Base-by-base conservation (phyloP, 2,113 vertebrate species). In the Menidia beryllina region DNA sequence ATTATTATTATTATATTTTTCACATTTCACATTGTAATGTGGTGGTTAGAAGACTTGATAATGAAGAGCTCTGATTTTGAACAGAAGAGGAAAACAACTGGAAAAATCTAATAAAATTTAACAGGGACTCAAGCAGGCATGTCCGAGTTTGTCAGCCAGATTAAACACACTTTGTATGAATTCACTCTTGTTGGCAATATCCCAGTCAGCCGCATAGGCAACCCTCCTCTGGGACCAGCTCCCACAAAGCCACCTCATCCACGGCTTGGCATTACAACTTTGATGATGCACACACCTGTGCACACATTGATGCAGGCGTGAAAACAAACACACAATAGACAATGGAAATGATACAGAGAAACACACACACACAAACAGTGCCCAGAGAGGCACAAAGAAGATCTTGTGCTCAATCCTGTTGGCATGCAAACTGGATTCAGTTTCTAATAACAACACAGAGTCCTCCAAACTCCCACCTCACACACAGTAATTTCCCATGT, bases 101-200 rank as follows among this genome's bases (percentile, higher is more conserved):
- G 55, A 58, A 48, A 64, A 77, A 54, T 74, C 21, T 15, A 45
- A 39, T 61, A 38, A 36, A 25, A 75, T 39, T 36, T 49, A 49
- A 48, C 17, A 59, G 45, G 69, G 21, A 66, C 30, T 26, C 47
- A 2, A 26, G 43, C 50, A 39, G 30, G 20, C 34, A 52, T 53
- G 52, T 70, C 17, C 38, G 43, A 51, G 69, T 15, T 54, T 63
- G 49, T 69, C 65, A 69, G 66, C 41, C 56, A 54, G 71, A 75
- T 58, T 54, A 66, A 51, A 82, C 57, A 64, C 43, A 57, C 61
- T 55, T 38, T 26, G 15, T 43, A 39, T 67, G 72, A 76, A 56
- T 54, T 76, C 71, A 11, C 68, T 75, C 21, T 72, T 77, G 76
- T 59, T 86, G 72, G 80, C 73, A 75, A 27, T 10, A 15, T 59